Conservation (phyloP, 2,113 vertebrate species). For the Zeus faber region DNA sequence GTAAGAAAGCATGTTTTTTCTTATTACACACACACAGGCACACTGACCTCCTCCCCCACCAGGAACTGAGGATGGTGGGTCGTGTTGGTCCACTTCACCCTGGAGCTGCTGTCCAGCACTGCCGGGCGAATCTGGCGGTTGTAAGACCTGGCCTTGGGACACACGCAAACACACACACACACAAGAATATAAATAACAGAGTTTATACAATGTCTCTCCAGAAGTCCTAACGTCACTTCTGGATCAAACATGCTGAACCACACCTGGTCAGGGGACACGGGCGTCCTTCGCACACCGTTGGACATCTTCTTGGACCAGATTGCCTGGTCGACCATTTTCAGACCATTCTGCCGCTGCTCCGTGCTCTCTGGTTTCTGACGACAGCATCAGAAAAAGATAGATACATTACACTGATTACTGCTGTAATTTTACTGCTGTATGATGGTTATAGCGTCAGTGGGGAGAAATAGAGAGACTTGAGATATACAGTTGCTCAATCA, state of each 20-base stretch:
- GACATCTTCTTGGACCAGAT: conserved; percentile 99
- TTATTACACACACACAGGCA: background rate
- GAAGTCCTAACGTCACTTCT: no score
- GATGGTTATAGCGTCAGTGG: no score
- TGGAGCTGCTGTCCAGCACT: conserved; percentile 88
- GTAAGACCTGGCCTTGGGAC: conserved; percentile 84
- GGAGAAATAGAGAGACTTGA: no score
- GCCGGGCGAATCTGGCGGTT: conserved; percentile 94
- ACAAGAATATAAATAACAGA: no score
- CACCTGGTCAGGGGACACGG: conserved; percentile 94
- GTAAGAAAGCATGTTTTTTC: no score
- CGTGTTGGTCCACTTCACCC: conserved; percentile 93
- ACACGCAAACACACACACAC: background rate
- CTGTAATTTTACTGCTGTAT: no score
- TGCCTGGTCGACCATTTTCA: conserved; percentile 99
- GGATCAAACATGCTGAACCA: background rate
- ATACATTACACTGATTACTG: no score
- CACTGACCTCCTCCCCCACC: conserved; percentile 92
- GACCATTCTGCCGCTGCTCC: conserved; percentile 96
- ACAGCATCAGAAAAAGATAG: no score
- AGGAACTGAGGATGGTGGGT: conserved; percentile 86
- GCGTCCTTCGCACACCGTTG: conserved; percentile 90
- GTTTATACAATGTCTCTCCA: no score
- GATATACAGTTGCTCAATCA: background rate
- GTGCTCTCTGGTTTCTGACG: conserved; percentile 90